phyloP scores from a whole-genome alignment of 2,113 vertebrate genomes.

The Laticauda laticaudata region DNA sequence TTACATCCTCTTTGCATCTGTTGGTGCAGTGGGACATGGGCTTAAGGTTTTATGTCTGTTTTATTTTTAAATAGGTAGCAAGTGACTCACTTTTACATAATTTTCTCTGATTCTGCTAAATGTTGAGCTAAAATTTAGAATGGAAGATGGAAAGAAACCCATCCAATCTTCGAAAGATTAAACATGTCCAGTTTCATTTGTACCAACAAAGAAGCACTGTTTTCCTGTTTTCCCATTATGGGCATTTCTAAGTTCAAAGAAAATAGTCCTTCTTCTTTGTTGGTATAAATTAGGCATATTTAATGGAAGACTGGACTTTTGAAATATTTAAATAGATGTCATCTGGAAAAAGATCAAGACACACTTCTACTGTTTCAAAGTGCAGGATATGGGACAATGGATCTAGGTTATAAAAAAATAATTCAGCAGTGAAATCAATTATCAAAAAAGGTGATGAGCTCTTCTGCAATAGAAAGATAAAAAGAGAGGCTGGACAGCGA shows the following conservation, averaged over 20 bases:
- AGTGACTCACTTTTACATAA: not conserved
- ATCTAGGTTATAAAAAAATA: not conserved
- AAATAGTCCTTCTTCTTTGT: not conserved
- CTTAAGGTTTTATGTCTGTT: not conserved
- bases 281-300: not conserved
- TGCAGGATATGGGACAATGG: not conserved
- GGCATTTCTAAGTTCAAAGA: not conserved
- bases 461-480: not conserved
- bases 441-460: not conserved
- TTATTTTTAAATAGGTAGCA: not conserved
- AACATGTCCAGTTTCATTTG: not conserved
- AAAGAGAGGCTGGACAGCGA: not conserved
- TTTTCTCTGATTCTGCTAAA: rapidly evolving
- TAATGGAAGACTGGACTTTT: not conserved
- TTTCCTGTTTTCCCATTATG: too few relatives aligned
- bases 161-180: not conserved
- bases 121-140: not conserved
- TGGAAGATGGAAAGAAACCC: not conserved
- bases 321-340: not conserved
- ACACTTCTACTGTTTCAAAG: not conserved
- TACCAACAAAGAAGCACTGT: not conserved
- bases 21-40: too few relatives aligned
- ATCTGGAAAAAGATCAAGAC: not conserved
- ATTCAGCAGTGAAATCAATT: not conserved
- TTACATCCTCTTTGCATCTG: too few relatives aligned